Conservation (phyloP, 1,140 invertebrate species). For the Polyergus mexicanus region DNA sequence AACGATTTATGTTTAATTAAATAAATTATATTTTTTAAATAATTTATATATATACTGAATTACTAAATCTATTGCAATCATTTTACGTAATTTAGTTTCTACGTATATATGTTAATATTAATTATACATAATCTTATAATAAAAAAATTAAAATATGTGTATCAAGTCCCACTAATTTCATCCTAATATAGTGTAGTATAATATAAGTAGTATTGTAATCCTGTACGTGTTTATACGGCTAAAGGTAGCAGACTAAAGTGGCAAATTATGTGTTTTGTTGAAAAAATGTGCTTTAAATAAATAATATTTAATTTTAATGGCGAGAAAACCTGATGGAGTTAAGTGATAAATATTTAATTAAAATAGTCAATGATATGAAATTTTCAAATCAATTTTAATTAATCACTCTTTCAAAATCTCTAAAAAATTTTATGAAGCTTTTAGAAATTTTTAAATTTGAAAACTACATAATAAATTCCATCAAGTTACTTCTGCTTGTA, state of each 20-base stretch:
- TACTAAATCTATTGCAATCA: background rate
- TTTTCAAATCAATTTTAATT: background rate
- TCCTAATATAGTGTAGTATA: slow-evolving; percentile 5
- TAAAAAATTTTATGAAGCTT: background rate
- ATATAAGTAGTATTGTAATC: slow-evolving; percentile 48
- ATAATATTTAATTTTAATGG: slow-evolving; percentile 48
- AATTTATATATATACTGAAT: background rate
- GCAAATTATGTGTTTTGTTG: slow-evolving; percentile 70
- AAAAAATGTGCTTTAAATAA: slow-evolving; percentile 69
- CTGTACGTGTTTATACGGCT: slow-evolving; percentile 55
- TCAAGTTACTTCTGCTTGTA: background rate
- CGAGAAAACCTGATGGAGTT: slow-evolving; percentile 13
- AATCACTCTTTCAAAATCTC: background rate
- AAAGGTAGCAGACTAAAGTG: slow-evolving; percentile 84
- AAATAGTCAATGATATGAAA: background rate
- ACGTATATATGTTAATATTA: background rate
- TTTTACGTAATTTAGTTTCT: slow-evolving; percentile 36
- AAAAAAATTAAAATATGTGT: background rate
- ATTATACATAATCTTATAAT: slow-evolving; percentile 7
- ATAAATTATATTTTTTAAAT: slow-evolving; percentile 10
- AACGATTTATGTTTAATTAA: slow-evolving; percentile 7
- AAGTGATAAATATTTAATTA: background rate
- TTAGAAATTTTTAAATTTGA: background rate
- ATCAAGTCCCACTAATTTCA: background rate
- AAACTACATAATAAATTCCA: background rate